Evolutionary conservation across 2,797 vertebrate genomes (phyloP).

Genomic region (Cynodonichthys magdalenae): DNA sequence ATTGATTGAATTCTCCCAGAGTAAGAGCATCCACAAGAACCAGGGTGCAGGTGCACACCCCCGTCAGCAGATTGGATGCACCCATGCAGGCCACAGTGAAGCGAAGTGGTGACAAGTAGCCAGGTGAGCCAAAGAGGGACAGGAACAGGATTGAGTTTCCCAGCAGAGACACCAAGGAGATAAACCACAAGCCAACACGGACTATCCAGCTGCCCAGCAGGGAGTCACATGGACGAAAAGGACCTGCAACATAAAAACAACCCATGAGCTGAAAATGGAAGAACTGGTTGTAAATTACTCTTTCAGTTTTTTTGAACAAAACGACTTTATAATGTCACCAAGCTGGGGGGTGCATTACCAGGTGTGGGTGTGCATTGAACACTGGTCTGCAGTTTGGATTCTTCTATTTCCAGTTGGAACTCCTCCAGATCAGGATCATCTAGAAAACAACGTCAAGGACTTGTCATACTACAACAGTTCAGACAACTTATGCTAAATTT

Average conservation of each 20-base stretch:
- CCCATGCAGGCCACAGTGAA: slow-evolving; percentile 91
- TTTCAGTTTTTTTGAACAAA: not conserved
- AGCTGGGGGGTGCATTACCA: slow-evolving; percentile 73
- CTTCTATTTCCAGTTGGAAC: slow-evolving; percentile 88
- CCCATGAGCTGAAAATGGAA: slow-evolving; percentile 17
- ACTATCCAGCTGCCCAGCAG: slow-evolving; percentile 94
- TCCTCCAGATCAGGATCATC: slow-evolving; percentile 93
- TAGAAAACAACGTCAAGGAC: slow-evolving; percentile 59
- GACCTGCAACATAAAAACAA: slow-evolving; percentile 79
- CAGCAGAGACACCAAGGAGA: slow-evolving; percentile 87
- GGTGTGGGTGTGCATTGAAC: slow-evolving; percentile 92
- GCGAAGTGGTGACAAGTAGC: slow-evolving; percentile 88
- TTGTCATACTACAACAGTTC: not conserved
- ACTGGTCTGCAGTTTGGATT: slow-evolving; percentile 87
- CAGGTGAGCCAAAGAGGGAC: slow-evolving; percentile 85
- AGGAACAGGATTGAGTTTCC: slow-evolving; percentile 89
- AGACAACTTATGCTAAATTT: no score
- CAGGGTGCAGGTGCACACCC: slow-evolving; percentile 88
- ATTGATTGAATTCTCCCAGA: slow-evolving; percentile 87
- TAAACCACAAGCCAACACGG: slow-evolving; percentile 90
- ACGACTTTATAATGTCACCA: not conserved
- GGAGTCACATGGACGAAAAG: slow-evolving; percentile 93
- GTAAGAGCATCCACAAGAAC: slow-evolving; percentile 88
- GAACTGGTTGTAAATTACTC: not conserved
- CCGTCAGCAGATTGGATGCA: slow-evolving; percentile 88